Conservation (phyloP, 2,888 invertebrate species). For the Andrena chrysosceles region DNA sequence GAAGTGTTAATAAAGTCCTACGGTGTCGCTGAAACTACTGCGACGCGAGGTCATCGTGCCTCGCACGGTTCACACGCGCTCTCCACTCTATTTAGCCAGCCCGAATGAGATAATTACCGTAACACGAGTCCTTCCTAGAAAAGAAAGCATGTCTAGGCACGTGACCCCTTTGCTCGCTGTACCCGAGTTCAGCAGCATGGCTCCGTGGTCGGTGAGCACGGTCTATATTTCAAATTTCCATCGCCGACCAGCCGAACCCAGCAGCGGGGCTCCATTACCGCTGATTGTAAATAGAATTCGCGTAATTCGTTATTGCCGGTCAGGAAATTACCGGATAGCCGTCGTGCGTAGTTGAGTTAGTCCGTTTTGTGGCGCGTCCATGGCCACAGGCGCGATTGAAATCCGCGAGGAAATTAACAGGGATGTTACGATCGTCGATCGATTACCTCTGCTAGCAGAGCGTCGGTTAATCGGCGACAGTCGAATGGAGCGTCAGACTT, state of each 20-base stretch:
- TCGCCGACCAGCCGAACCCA: neutral
- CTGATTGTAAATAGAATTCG: constrained; percentile 44
- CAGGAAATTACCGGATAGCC: constrained; percentile 42
- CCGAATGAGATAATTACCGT: constrained; percentile 72
- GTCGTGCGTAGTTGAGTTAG: constrained; percentile 10
- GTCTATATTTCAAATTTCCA: neutral
- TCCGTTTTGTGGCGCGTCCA: constrained; percentile 27
- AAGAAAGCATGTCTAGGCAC: constrained; percentile 55
- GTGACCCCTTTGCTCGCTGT: constrained; percentile 38
- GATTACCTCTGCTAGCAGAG: neutral
- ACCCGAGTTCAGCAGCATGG: constrained; percentile 14
- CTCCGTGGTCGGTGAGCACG: neutral
- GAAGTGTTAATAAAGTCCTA: constrained; percentile 35
- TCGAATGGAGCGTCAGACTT: constrained; percentile 7
- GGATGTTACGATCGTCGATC: neutral
- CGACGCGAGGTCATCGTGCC: constrained; percentile 64
- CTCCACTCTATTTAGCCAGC: constrained; percentile 62
- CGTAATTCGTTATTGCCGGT: constrained; percentile 37
- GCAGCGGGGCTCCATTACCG: neutral
- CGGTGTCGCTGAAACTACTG: constrained; percentile 16
- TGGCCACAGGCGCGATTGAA: constrained; percentile 7
- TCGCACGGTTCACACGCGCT: constrained; percentile 68
- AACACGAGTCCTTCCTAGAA: constrained; percentile 61
- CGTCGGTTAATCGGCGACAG: neutral
- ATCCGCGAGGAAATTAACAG: constrained; percentile 1